Percentiles rank a stretch among this genome's conserved stretches.
These are phyloP conservation scores for Xenopus petersii DNA, from an alignment of 2,797 vertebrate species.

Conservation along the genomic window DNA sequence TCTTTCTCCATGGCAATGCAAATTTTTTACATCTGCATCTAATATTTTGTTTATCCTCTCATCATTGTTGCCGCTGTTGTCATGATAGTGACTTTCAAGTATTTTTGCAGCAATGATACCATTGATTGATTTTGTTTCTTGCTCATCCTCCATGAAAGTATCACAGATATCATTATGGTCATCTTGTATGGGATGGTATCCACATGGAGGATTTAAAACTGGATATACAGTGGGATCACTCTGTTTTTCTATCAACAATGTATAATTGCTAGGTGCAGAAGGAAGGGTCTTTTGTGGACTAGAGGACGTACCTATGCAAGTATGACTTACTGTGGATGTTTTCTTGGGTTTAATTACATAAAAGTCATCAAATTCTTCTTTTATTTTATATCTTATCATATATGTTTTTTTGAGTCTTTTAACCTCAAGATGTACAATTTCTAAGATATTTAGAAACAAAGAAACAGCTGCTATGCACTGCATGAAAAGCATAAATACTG, in stretches of 20 bases:
- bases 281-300: conserved; percentile 63
- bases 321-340: conserved; percentile 64
- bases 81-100: conserved; percentile 52
- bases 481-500: conserved; percentile 84
- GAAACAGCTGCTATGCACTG: conserved; percentile 78
- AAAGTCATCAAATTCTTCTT: conserved; percentile 66
- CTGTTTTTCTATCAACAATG: conserved; percentile 67
- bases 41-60: conserved; percentile 56
- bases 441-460: conserved; percentile 76
- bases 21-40: conserved; percentile 49
- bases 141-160: conserved; percentile 57
- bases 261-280: conserved; percentile 64
- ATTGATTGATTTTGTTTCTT: conserved; percentile 57
- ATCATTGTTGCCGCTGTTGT: conserved; percentile 63
- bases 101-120: conserved; percentile 54
- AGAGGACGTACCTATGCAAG: conserved; percentile 58
- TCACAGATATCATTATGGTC: conserved; percentile 54
- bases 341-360: conserved; percentile 66
- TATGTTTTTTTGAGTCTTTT: conserved; percentile 73
- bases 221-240: conserved; percentile 60
- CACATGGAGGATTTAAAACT: conserved; percentile 60
- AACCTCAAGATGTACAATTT: conserved; percentile 77
- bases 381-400: conserved; percentile 65
- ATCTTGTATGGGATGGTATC: conserved; percentile 59
- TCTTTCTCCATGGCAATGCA: conserved; percentile 58